These are phyloP conservation scores for Atethmia centrago DNA, from an alignment of 2,888 invertebrate genomes.

Conservation along the genomic window DNA sequence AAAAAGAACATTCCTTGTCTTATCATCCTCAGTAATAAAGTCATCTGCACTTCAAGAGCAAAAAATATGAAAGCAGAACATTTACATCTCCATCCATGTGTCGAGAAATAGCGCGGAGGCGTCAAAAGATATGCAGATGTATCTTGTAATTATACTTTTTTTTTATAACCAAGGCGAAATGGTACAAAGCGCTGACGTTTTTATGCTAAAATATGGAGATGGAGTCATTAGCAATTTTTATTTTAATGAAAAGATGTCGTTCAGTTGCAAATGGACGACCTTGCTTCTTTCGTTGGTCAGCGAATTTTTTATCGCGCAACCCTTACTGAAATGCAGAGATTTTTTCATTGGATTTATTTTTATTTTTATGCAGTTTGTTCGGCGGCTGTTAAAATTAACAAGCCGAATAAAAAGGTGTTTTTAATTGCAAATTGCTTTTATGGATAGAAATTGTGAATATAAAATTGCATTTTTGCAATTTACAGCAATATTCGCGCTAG, in stretches of 20 bases:
- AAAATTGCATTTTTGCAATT: constrained; percentile 22
- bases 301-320: constrained; percentile 79
- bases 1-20: constrained; percentile 51
- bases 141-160: constrained; percentile 79
- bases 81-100: constrained; percentile 81
- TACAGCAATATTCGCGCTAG: neutral
- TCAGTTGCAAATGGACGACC: constrained; percentile 69
- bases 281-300: constrained; percentile 79
- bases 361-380: constrained; percentile 59
- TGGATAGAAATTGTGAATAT: constrained; percentile 27
- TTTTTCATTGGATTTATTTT: constrained; percentile 62
- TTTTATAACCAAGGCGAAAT: constrained; percentile 78
- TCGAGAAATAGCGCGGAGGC: constrained; percentile 78
- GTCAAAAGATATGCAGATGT: constrained; percentile 87
- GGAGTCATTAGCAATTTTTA: constrained; percentile 88
- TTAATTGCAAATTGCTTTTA: constrained; percentile 54
- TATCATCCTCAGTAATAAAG: constrained; percentile 71
- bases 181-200: constrained; percentile 83
- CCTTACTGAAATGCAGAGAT: constrained; percentile 65
- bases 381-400: constrained; percentile 46
- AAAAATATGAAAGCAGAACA: constrained; percentile 76
- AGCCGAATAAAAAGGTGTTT: constrained; percentile 30
- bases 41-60: constrained; percentile 71
- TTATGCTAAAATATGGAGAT: constrained; percentile 90
- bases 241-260: constrained; percentile 86